phyloP scores from a whole-genome alignment of 2,797 vertebrate genomes.

The Aplochiton taeniatus region DNA sequence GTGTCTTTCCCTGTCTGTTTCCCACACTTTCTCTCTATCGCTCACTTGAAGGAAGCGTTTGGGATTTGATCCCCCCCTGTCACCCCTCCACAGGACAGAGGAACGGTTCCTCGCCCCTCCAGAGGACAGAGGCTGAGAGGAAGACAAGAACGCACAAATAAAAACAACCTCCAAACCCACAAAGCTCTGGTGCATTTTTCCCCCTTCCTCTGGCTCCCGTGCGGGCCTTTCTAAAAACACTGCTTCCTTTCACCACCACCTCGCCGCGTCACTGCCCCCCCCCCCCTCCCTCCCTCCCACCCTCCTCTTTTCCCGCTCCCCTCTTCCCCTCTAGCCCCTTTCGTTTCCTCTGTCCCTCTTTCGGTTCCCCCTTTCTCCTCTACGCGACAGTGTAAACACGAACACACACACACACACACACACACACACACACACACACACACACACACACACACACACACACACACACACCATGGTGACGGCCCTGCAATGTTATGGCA shows the following conservation, averaged over 20 bases:
- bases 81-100: too few species aligned
- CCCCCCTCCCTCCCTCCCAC: conserved; percentile 56
- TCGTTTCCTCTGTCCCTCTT: conserved; percentile 57
- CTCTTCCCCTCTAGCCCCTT: conserved; percentile 35
- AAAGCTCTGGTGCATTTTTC: too few species aligned
- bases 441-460: conserved; percentile 28
- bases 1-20: too few species aligned
- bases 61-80: too few species aligned
- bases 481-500: neutral
- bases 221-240: too few species aligned
- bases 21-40: too few species aligned
- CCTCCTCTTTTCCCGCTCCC: conserved; percentile 54
- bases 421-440: conserved; percentile 43
- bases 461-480: conserved; percentile 10
- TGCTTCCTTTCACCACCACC: neutral
- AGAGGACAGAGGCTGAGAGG: too few species aligned
- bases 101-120: too few species aligned
- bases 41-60: too few species aligned
- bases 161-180: too few species aligned
- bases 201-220: too few species aligned
- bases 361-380: conserved; percentile 49
- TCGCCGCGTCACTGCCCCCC: neutral
- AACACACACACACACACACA: conserved; percentile 35
- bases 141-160: too few species aligned
- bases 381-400: conserved; percentile 58